A percentile compares a stretch with the other conserved stretches of the same genome.
Conservation (phyloP, 2,113 vertebrate genomes). For the Menidia beryllina region DNA sequence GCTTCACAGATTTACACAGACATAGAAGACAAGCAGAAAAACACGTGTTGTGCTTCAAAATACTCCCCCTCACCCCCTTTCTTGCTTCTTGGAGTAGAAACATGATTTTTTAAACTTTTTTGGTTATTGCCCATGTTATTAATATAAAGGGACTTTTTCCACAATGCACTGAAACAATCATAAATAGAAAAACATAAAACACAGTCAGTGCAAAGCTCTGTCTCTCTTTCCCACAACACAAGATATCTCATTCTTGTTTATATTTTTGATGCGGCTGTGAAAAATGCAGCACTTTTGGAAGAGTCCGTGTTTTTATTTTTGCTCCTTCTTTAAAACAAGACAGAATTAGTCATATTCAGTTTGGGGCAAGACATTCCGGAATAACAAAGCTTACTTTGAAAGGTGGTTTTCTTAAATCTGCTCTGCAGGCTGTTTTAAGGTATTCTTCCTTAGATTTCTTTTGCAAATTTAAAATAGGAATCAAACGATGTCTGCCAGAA, state of each 20-base stretch:
- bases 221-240: background rate
- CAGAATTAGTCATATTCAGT: conserved; percentile 27
- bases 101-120: background rate
- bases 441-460: conserved; percentile 18
- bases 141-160: background rate
- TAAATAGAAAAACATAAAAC: background rate
- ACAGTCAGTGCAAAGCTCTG: background rate
- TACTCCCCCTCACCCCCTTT: no score
- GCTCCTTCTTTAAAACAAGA: conserved; percentile 5
- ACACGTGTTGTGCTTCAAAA: background rate
- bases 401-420: conserved; percentile 41
- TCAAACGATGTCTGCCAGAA: conserved; percentile 8
- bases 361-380: conserved; percentile 25
- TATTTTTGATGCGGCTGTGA: background rate
- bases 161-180: background rate
- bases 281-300: background rate
- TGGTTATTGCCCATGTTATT: background rate
- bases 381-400: conserved; percentile 17
- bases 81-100: background rate
- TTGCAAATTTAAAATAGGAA: conserved; percentile 21
- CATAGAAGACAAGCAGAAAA: background rate
- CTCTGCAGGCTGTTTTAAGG: conserved; percentile 31
- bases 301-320: background rate
- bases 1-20: conserved; percentile 10
- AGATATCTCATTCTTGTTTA: background rate